Evolutionary conservation across 2,797 vertebrate genomes (phyloP).

Genomic region (Erethizon dorsatum): DNA sequence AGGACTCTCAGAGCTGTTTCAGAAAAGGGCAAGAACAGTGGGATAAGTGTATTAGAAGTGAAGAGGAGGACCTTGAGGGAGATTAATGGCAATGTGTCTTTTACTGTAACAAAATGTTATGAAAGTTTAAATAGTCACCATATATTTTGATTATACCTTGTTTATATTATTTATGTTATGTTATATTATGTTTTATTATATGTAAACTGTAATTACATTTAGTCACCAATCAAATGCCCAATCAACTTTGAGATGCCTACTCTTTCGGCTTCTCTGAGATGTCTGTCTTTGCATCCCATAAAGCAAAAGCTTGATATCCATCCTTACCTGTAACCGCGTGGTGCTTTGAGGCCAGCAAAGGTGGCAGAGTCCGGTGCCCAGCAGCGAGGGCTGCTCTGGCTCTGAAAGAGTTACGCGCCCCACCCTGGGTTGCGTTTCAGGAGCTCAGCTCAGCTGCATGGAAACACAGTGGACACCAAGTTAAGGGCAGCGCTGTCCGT

Average conservation of each 20-base stretch:
- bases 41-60: background rate
- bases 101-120: background rate
- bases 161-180: background rate
- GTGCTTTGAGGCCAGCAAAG: fast-evolving
- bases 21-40: background rate
- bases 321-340: background rate
- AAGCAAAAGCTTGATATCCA: background rate
- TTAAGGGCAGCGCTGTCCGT: conserved; percentile 87
- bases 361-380: background rate
- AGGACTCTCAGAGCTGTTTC: background rate
- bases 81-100: background rate
- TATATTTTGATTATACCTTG: background rate
- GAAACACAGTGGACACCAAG: conserved; percentile 87
- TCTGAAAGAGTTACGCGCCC: conserved; percentile 83
- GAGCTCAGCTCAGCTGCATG: conserved; percentile 84
- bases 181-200: no score
- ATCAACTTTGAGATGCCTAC: background rate
- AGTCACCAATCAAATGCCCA: background rate
- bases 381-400: conserved; percentile 68
- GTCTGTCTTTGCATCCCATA: background rate
- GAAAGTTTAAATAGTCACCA: background rate
- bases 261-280: background rate
- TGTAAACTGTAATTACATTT: no score
- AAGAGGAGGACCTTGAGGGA: background rate
- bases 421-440: conserved; percentile 85